phyloP scores from a whole-genome alignment of 1,140 invertebrate species.

The Rhagoletis zephyria region DNA sequence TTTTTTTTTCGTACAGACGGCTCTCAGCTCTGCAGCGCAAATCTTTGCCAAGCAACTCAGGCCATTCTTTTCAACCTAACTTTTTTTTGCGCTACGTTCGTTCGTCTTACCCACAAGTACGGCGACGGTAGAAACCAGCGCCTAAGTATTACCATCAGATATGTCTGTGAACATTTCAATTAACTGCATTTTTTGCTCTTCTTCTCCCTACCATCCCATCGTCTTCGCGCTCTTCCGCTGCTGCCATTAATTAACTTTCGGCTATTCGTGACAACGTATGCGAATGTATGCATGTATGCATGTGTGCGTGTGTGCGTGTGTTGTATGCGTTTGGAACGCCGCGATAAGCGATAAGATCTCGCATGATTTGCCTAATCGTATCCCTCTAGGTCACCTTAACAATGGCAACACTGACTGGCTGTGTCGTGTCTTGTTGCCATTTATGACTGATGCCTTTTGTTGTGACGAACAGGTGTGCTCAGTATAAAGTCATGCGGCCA shows the following conservation, averaged over 20 bases:
- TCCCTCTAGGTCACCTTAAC: conserved; percentile 31
- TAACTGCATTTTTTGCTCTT: conserved; percentile 69
- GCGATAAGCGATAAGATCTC: conserved; percentile 49
- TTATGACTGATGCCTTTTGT: conserved; percentile 46
- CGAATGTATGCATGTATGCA: not conserved
- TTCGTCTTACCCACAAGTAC: conserved; percentile 16
- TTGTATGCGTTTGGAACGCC: conserved; percentile 3
- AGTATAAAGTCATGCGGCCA: not conserved
- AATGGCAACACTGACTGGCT: conserved; percentile 34
- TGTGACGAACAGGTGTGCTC: conserved; percentile 30
- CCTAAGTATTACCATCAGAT: conserved; percentile 49
- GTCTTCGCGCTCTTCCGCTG: not conserved
- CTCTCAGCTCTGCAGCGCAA: not conserved
- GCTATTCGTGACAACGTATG: conserved; percentile 22
- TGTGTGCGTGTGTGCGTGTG: not conserved
- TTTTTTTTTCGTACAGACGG: not conserved
- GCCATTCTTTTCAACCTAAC: not conserved
- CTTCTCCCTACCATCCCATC: conserved; percentile 52
- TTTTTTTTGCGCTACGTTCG: not conserved
- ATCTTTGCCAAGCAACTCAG: not conserved
- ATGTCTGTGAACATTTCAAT: conserved; percentile 71
- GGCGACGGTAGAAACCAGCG: not conserved
- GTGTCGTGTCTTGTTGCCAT: conserved; percentile 25
- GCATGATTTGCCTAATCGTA: conserved; percentile 45
- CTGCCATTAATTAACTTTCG: conserved; percentile 48